Base-by-base conservation (phyloP, 1,140 invertebrate species). In the Drosophila lowei region DNA sequence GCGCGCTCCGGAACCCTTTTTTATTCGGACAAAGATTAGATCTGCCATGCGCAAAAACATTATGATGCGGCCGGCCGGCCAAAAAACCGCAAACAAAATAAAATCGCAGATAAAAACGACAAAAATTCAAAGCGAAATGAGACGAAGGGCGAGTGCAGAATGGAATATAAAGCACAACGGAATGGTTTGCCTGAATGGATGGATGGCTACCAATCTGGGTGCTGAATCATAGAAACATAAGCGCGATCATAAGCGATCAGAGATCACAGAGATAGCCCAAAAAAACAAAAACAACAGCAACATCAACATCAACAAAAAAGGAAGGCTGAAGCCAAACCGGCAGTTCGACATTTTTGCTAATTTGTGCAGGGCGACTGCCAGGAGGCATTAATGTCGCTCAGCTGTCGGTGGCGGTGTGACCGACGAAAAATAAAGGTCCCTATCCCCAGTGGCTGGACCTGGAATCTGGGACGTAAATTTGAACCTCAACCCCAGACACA, bases 11-110 rank as follows among this genome's bases (percentile, higher is more conserved):
- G 75, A 84, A 85, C 81, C 77, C 81, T 77, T 47, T 41, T 44
- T 18, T 56, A 63, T 62, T 70, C 47, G 73, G 68, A 85, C 73
- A 80, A 61, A 85, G 80, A 85, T 85, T 85, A 85, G 80, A 85
- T 85, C 80, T 85, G 80, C 83, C 81, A 86, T 73, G 80, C 77
- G 77, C 81, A 85, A 85, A 84, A 84, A 85, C 86, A 85, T 86
- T 85, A 81, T 85, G 80, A 85, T 85, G 80, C 77, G 73, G 46
- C 64, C 66, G 66, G 47, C 56, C 60, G 75, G 66, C 72, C 75
- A 75, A 77, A 77, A 77, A 66, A 50, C 28, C 49, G 23, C 34
- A 73, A 72, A 76, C 72, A 65, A 85, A 63, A 30, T 46, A 41
- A 49, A 64, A 72, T 58, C 58, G 49, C 64, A 77, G 72, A 77